Percentiles rank a stretch among this genome's conserved stretches.
Conservation (phyloP, 2,113 vertebrate genomes). For the Galemys pyrenaicus region DNA sequence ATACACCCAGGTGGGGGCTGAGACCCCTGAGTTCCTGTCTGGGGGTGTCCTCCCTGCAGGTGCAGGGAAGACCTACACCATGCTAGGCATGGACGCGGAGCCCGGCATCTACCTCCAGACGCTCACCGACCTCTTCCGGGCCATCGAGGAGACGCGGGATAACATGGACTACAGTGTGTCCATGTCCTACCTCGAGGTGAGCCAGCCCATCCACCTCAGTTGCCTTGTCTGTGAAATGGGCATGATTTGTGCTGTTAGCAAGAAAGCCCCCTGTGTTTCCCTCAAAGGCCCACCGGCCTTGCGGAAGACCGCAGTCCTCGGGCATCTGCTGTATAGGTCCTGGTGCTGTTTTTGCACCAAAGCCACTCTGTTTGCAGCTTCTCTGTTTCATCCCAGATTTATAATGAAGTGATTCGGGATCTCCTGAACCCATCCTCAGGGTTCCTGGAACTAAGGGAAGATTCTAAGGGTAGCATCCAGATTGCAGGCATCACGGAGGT, state of each 20-base stretch:
- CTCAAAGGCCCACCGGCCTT: fast-evolving
- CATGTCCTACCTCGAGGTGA: constrained; percentile 87
- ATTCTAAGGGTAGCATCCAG: constrained; percentile 84
- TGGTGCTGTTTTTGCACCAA: background rate
- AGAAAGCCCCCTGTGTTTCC: background rate
- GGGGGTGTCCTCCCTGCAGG: constrained; percentile 61
- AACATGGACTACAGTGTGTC: constrained; percentile 78
- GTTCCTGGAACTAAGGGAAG: constrained; percentile 85
- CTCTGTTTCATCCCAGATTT: constrained; percentile 81
- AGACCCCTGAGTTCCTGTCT: fast-evolving
- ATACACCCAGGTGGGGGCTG: fast-evolving
- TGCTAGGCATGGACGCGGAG: constrained; percentile 83
- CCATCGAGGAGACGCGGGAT: constrained; percentile 73
- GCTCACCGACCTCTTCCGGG: constrained; percentile 83
- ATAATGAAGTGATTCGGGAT: constrained; percentile 86
- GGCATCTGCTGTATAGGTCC: too few relatives aligned
- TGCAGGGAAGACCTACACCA: constrained; percentile 83
- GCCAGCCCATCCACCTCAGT: background rate
- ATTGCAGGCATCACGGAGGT: constrained; percentile 84
- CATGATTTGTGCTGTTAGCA: too few relatives aligned
- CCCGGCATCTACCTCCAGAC: constrained; percentile 82
- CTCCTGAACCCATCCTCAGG: constrained; percentile 85
- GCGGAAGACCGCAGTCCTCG: background rate
- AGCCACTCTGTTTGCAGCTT: background rate
- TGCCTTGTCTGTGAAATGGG: background rate